Conservation (phyloP, 2,113 vertebrate species). For the Pituophis catenifer region DNA sequence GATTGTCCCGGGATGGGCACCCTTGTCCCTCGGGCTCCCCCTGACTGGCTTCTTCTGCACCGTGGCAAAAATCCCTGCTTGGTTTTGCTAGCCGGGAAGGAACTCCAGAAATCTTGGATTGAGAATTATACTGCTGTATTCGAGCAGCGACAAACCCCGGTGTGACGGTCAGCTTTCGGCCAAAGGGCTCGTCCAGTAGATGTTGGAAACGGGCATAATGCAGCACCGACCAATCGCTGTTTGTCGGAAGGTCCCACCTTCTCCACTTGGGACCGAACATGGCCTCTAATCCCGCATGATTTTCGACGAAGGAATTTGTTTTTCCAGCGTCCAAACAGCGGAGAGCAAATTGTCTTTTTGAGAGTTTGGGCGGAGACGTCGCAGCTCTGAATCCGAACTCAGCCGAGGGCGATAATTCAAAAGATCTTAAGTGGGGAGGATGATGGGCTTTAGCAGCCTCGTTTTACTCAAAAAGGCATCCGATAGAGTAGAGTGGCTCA, state of each 20-base stretch:
- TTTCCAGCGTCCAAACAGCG: not conserved
- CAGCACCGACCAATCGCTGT: not conserved
- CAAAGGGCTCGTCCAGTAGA: fast-evolving
- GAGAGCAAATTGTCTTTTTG: no score
- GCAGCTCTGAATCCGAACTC: not conserved
- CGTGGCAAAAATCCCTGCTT: fast-evolving
- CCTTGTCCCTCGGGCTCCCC: fast-evolving
- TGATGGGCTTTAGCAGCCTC: not conserved
- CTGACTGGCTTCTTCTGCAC: fast-evolving
- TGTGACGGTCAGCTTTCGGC: not conserved
- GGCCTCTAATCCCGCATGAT: not conserved
- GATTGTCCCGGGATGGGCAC: fast-evolving
- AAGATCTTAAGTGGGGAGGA: not conserved
- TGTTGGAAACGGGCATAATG: not conserved
- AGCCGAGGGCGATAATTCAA: not conserved
- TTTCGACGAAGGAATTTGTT: fast-evolving
- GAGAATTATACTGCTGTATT: slow-evolving; percentile 45
- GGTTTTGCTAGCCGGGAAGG: fast-evolving
- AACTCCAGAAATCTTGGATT: fast-evolving
- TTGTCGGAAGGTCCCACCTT: not conserved
- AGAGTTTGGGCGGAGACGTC: fast-evolving
- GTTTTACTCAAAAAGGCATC: not conserved
- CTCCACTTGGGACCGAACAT: not conserved
- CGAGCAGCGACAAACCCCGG: slow-evolving; percentile 46
- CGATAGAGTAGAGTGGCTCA: fast-evolving